These are phyloP conservation scores for Micrasema longulum DNA, from an alignment of 1,140 invertebrate species.

Conservation along the genomic window DNA sequence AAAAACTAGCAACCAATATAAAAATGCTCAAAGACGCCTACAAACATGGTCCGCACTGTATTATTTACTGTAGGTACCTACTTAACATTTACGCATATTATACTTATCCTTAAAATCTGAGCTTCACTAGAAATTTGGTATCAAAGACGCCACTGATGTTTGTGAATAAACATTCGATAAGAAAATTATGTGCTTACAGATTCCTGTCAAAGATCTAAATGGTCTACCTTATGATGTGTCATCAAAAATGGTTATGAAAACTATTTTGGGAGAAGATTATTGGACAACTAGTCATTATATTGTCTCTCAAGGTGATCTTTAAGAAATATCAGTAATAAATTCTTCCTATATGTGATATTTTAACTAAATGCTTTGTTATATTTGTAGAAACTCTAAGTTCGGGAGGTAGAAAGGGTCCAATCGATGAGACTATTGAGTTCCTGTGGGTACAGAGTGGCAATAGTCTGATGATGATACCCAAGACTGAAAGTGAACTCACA, in stretches of 20 bases:
- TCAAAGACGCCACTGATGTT: no score
- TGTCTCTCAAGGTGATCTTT: slow-evolving; percentile 60
- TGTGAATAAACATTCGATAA: background rate
- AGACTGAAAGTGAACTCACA: slow-evolving; percentile 58
- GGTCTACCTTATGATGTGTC: slow-evolving; percentile 57
- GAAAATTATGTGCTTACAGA: slow-evolving; percentile 53
- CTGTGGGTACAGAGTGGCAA: slow-evolving; percentile 61
- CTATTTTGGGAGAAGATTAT: slow-evolving; percentile 60
- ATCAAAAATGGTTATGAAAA: slow-evolving; percentile 61
- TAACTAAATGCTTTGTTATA: background rate
- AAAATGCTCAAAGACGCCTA: no score
- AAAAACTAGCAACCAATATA: no score
- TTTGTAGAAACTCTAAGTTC: slow-evolving; percentile 50
- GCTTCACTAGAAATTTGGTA: no score
- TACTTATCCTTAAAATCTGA: no score
- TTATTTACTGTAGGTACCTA: no score
- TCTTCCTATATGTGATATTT: no score
- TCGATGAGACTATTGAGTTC: slow-evolving; percentile 61
- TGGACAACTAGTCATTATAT: slow-evolving; percentile 62
- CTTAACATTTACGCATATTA: no score
- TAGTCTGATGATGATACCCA: slow-evolving; percentile 60
- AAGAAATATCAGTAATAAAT: no score
- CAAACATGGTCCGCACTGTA: no score
- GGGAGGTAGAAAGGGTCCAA: slow-evolving; percentile 60
- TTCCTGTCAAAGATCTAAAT: slow-evolving; percentile 60